Base-by-base conservation (phyloP, 2,113 vertebrate genomes). In the Tychaedon coryphoeus region DNA sequence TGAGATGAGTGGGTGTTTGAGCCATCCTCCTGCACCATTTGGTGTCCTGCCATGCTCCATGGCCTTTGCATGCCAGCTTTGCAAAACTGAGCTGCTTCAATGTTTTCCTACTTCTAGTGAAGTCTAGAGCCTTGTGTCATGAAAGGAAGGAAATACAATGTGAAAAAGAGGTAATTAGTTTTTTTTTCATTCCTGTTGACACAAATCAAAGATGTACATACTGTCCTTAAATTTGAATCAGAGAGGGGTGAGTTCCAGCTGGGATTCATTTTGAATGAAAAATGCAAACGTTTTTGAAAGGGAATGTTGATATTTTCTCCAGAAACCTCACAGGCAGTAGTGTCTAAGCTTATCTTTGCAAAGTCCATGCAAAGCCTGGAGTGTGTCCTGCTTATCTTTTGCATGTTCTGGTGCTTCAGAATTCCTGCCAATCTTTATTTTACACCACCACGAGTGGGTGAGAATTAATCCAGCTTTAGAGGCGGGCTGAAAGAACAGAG, bases 401-500 rank as follows among this genome's bases (percentile, higher is more conserved):
- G 38, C 60, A 16, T 74, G 86, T 89, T 64, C 70, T 51, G 60
- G 73, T 58, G 29, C 66, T 73, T 47, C 77, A 61, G 77, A 95
- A 77, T n/a, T 14, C 71, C 24, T 88, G 93, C 67, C 77, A 95
- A 66, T 91, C 65, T 40, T 88, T 53, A 14, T 69, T 94, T 94
- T 78, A 75, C 85, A 79, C 87, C 90, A 71, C 9, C 86, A 18
- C 14, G 40, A 91, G 82, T 28, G 78, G 83, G 67, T 57, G 48
- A 93, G 92, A 51, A 95, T 95, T 85, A 93, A 94, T 75, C 90
- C 95, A 95, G 74, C 58, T 90, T 93, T 93, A 4, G 13, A 88
- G 77, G 16, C 8, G 1, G 65, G 26, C 94, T 95, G 81, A 87
- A 93, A 85, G 92, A 95, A 79, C 84, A 82, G 84, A 82, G 74